A percentile compares a stretch with the other conserved stretches of the same genome.
phyloP scores from a whole-genome alignment of 2,113 vertebrate genomes.

The Helogale parvula region DNA sequence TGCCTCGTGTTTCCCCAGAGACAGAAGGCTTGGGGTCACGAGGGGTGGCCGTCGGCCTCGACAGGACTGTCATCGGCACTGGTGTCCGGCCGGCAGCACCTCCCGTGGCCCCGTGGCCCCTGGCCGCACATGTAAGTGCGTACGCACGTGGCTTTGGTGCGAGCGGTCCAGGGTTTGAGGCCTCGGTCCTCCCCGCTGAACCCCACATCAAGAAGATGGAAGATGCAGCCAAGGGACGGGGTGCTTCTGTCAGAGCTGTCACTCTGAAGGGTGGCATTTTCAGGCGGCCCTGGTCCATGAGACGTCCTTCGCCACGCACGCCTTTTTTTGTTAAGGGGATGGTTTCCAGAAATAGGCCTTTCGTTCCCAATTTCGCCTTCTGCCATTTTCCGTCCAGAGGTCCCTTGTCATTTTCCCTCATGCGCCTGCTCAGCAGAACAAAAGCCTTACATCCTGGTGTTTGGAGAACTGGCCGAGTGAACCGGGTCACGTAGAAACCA shows the following conservation, averaged over 20 bases:
- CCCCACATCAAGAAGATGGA: not conserved
- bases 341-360: not conserved
- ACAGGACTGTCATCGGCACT: not conserved
- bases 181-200: not conserved
- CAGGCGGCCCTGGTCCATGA: accelerated
- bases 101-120: too few species aligned
- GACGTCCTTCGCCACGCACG: not conserved
- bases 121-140: too few species aligned
- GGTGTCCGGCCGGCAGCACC: too few species aligned
- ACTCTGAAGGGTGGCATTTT: accelerated
- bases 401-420: not conserved
- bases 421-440: accelerated
- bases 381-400: not conserved
- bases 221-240: not conserved
- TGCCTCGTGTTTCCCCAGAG: not conserved
- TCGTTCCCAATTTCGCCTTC: not conserved
- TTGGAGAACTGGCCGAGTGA: too few species aligned
- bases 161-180: not conserved
- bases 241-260: not conserved
- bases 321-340: not conserved
- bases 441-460: not conserved
- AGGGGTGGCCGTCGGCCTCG: not conserved
- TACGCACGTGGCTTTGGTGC: not conserved
- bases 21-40: too few species aligned
- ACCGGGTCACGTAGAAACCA: too few species aligned